A percentile compares a stretch with the other conserved stretches of the same genome.
phyloP scores from a whole-genome alignment of 1,140 invertebrate genomes.

The Atta colombica region DNA sequence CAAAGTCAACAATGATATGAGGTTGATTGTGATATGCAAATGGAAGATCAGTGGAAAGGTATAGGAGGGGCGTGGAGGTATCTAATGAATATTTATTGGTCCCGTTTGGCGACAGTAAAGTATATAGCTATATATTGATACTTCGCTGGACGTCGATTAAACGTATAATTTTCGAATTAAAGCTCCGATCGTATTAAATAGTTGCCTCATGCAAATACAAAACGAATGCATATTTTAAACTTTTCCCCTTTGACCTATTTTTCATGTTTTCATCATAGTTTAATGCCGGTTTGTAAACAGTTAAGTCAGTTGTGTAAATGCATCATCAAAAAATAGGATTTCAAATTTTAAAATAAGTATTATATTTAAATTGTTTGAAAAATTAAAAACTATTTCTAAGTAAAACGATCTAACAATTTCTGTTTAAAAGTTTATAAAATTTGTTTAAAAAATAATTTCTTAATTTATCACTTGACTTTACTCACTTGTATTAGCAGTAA shows the following conservation, averaged over 20 bases:
- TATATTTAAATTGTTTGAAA: background rate
- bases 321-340: background rate
- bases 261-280: conserved; percentile 15
- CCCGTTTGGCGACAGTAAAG: conserved; percentile 72
- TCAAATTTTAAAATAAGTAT: background rate
- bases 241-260: conserved; percentile 24
- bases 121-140: conserved; percentile 56
- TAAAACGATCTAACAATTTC: background rate
- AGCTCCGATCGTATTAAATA: conserved; percentile 82
- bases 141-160: conserved; percentile 80
- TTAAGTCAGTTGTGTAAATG: too few species aligned
- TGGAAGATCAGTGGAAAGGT: conserved; percentile 66
- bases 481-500: conserved; percentile 8
- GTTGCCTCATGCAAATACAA: conserved; percentile 79
- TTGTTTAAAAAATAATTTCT: background rate
- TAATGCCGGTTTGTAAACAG: background rate
- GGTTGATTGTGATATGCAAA: conserved; percentile 84
- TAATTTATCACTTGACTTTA: background rate
- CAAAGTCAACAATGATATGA: conserved; percentile 82
- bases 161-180: conserved; percentile 86
- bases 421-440: background rate
- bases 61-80: conserved; percentile 67
- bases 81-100: conserved; percentile 85
- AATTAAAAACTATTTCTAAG: background rate
- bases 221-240: conserved; percentile 53